Base-by-base conservation (phyloP, 2,113 vertebrate genomes). In the Echinops telfairi region DNA sequence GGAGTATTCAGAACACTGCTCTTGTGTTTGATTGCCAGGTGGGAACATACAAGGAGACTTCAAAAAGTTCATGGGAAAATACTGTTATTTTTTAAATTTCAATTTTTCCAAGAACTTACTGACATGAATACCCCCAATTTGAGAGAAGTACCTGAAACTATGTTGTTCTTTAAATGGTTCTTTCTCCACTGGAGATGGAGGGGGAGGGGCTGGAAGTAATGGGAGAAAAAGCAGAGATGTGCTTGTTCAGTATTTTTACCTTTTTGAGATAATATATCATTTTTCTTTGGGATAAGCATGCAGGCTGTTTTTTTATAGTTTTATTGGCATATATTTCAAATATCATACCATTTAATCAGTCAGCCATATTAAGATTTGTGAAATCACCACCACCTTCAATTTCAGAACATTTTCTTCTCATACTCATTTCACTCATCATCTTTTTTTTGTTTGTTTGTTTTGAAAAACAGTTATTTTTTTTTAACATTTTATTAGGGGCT, bases 161-260 rank as follows among this genome's bases (percentile, higher is more conserved):
- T 75, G 22, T 38, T 89, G n/a, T 29, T 93, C 76, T 79, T 80
- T 84, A 57, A 36, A 81, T 86, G 25, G 77, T 87, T 77, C n/a
- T 93, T 75, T 88, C 58, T 62, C 43, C 68, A 20, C 33, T 83
- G 66, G 83, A 86, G 58, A 20, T 88, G 10, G 4, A 40, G 40
- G 47, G 47, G 47, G 47, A 53, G 47, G 38, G 38, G 43, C 53
- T 91, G 66, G 29, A 88, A 88, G 33, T 36, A 83, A 91, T 89
- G 29, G 25, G 66, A 31, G 27, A 76, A 83, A 75, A 77, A 22
- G 27, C 22, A 79, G n/a, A 84, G 31, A 6, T 87, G 12, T 90
- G 5, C 40, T 71, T 38, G 1, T 25, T 84, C 20, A 82, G 31
- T 88, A 31, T 81, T 89, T 89, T 92, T 83, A 80, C 36, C 19